Base-by-base conservation (phyloP, 2,797 vertebrate species). In the Gadopsis marmoratus region DNA sequence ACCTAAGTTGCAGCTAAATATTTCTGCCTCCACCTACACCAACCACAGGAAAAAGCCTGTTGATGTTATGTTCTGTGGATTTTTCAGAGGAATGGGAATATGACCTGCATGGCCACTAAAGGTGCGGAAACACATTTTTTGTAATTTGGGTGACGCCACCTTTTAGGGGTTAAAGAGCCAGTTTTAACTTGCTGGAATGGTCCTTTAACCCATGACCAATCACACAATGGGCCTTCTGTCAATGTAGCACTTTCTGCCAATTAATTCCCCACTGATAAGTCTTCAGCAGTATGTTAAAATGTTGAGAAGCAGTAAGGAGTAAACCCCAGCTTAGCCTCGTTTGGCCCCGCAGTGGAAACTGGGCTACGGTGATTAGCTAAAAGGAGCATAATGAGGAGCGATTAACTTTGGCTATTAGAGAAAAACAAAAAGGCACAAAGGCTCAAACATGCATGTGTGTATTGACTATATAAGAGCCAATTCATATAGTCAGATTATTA, bases 321-420 rank as follows among this genome's bases (percentile, higher is more conserved):
- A 37, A 80, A 69, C 35, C 61, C 64, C 23, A 3, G 55, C 43
- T 89, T 56, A 74, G 62, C 65, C 76, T 48, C 3, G 4, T 50
- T 33, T 54, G 68, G 64, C 85, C 74, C 61, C 3, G 5, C 50
- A 14, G 55, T 62, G 76, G 43, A 79, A 84, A 74, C 73, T 47
- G 67, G 72, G 74, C 29, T 80, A 63, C 82, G 71, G 66, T 71
- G 79, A 91, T 89, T 85, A 87, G 39, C 74, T 56, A 37, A 79
- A 74, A 35, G 61, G 56, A 80, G 51, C 63, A 71, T 75, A 71
- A 88, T 29, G 39, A 81, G 14, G 59, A 45, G 67, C 53, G 54
- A 82, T 74, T 71, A 85, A 83, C 55, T 31, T 41, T 13, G 50
- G 29, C 74, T 63, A 54, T 26, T 58, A 68, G 17, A 67, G 59